phyloP scores from a whole-genome alignment of 2,888 invertebrate species.

The Ophion costatus region DNA sequence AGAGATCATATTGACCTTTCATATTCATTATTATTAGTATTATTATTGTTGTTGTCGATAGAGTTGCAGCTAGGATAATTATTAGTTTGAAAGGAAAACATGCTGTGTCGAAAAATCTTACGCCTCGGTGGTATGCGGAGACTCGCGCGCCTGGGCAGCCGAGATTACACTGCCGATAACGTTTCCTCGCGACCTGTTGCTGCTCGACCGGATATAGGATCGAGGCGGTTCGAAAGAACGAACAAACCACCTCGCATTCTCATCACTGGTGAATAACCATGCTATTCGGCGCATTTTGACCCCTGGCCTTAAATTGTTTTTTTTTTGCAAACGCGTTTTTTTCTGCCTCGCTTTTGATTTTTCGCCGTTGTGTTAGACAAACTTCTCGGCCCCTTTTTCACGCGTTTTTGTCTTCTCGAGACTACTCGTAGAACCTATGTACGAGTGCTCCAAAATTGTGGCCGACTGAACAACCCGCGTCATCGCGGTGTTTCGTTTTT shows the following conservation, averaged over 20 bases:
- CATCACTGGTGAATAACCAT: slow-evolving; percentile 84
- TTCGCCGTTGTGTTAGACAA: not conserved
- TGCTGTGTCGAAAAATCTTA: slow-evolving; percentile 53
- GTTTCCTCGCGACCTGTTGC: not conserved
- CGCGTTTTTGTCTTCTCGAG: too few relatives aligned
- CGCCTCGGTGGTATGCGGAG: slow-evolving; percentile 13
- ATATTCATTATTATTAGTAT: not conserved
- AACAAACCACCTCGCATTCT: slow-evolving; percentile 85
- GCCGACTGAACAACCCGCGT: too few relatives aligned
- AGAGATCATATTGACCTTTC: not conserved
- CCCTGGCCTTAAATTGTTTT: not conserved
- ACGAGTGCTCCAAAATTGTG: too few relatives aligned
- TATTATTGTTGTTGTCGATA: not conserved
- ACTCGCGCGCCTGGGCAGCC: slow-evolving; percentile 11
- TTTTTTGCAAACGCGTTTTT: not conserved
- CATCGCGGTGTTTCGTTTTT: too few relatives aligned
- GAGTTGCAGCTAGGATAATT: not conserved
- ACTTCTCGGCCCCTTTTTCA: too few relatives aligned
- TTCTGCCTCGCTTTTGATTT: not conserved
- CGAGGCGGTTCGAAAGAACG: slow-evolving; percentile 39
- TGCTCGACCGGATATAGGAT: not conserved
- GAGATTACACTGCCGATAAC: slow-evolving; percentile 55
- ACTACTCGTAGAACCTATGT: too few relatives aligned
- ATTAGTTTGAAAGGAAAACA: slow-evolving; percentile 68
- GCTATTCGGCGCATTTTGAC: not conserved